Base-by-base conservation (phyloP, 2,113 vertebrate species). In the Gallinago paraguaiae region DNA sequence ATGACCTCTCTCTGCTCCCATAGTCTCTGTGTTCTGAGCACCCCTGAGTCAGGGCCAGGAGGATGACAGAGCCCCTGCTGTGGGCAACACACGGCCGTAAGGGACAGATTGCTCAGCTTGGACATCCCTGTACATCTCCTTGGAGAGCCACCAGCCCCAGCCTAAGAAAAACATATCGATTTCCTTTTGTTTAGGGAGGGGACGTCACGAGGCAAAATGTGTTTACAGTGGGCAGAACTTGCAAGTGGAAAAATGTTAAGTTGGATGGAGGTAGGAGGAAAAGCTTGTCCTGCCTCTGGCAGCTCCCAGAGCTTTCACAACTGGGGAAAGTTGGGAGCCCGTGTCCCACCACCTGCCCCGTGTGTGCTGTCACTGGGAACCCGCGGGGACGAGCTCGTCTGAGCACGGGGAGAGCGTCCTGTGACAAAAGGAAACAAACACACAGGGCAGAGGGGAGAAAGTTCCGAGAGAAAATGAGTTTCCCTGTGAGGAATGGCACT, bases 11-110 rank as follows among this genome's bases (percentile, higher is more conserved):
- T 72, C 65, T 94, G 87, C 37, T 85, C 53, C 25, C 45, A 22
- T 43, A 87, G 25, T 33, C 69, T 77, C 35, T 37, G 37, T 88
- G 91, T 90, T 82, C 53, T 31, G 50, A 95, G 67, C 79, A 92
- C 24, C 50, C 24, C 51, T 91, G 94, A 96, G 93, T 96, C 93
- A 94, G 2, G 6, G 59, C 39, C 87, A 61, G 45, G 11, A 9
- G 41, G 50, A 88, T 91, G 78, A 83, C 75, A 65, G 87, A 65
- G 76, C 50, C 41, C 80, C 68, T 69, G 71, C 23, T 59, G 87
- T 43, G 28, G 82, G 37, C 31, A 88, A 10, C 6, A 46, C 9
- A 51, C 1, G 0, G 61, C 64, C 45, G 23, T 82, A 59, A 64
- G 74, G 77, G 57, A 33, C 61, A 45, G 35, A 87, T 20, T 92